phyloP scores from a whole-genome alignment of 1,140 invertebrate genomes.

The Pomacea maculata region DNA sequence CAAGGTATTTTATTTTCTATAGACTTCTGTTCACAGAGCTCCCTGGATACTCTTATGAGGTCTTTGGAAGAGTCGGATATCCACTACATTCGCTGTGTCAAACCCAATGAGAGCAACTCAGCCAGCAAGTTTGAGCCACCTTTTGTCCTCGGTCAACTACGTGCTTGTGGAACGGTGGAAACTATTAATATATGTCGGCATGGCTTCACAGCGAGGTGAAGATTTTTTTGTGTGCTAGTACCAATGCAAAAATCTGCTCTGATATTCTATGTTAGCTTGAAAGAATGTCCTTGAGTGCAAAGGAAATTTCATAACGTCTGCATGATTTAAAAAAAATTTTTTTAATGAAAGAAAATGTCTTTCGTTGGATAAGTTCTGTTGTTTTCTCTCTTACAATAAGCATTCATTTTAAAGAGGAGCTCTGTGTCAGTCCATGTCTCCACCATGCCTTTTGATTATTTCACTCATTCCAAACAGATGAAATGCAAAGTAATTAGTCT shows the following conservation, averaged over 20 bases:
- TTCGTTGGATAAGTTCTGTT: too few relatives aligned
- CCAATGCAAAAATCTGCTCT: neutral
- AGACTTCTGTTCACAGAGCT: slow-evolving; percentile 35
- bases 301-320: too few relatives aligned
- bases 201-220: slow-evolving; percentile 89
- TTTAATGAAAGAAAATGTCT: too few relatives aligned
- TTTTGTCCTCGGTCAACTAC: slow-evolving; percentile 87
- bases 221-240: neutral
- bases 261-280: neutral
- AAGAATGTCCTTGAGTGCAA: neutral
- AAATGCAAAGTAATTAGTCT: too few relatives aligned
- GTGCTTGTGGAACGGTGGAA: slow-evolving; percentile 95
- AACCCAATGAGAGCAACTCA: slow-evolving; percentile 45
- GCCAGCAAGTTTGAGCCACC: slow-evolving; percentile 72
- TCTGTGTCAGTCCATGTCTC: too few relatives aligned
- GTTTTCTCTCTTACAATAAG: too few relatives aligned
- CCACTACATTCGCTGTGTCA: slow-evolving; percentile 60
- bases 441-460: too few relatives aligned
- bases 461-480: too few relatives aligned
- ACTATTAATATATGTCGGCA: slow-evolving; percentile 96
- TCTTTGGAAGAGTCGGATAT: slow-evolving; percentile 45
- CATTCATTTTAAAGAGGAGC: too few relatives aligned
- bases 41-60: slow-evolving; percentile 51
- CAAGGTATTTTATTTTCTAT: neutral
- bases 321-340: too few relatives aligned